Evolutionary conservation across 2,888 invertebrate genomes (phyloP).

Genomic region (Morpho achilles): DNA sequence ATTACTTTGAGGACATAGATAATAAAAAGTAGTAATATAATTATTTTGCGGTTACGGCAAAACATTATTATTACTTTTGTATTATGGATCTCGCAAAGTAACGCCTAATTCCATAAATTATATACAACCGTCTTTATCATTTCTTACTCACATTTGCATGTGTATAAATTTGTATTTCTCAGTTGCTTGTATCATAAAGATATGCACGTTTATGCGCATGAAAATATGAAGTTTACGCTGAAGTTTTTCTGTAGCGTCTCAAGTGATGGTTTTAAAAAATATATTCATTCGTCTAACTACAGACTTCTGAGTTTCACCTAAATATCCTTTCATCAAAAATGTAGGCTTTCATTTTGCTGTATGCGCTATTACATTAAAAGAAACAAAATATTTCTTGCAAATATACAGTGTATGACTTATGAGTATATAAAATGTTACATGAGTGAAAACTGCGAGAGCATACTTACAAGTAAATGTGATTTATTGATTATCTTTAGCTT

Average conservation of each 20-base stretch:
- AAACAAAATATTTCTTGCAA: conserved; percentile 14
- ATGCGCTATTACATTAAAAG: conserved; percentile 20
- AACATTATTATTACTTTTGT: no score
- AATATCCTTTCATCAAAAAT: conserved; percentile 29
- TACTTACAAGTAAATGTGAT: not conserved
- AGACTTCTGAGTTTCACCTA: conserved; percentile 20
- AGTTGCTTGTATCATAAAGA: not conserved
- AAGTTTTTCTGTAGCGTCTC: conserved; percentile 22
- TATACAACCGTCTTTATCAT: no score
- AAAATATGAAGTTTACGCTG: conserved; percentile 12
- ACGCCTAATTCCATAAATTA: no score
- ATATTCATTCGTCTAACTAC: conserved; percentile 22
- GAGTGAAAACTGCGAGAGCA: conserved; percentile 6
- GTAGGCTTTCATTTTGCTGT: conserved; percentile 21
- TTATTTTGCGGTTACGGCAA: no score
- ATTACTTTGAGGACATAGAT: no score
- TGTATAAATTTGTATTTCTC: no score
- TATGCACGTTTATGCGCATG: conserved; percentile 2
- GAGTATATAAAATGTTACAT: conserved; percentile 5
- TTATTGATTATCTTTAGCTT: no score
- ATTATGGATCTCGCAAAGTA: no score
- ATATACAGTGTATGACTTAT: conserved; percentile 7
- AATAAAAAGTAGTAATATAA: no score
- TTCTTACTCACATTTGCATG: no score
- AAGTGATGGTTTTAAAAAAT: conserved; percentile 22